Conservation (phyloP, 2,113 vertebrate species). For the Bettongia penicillata region DNA sequence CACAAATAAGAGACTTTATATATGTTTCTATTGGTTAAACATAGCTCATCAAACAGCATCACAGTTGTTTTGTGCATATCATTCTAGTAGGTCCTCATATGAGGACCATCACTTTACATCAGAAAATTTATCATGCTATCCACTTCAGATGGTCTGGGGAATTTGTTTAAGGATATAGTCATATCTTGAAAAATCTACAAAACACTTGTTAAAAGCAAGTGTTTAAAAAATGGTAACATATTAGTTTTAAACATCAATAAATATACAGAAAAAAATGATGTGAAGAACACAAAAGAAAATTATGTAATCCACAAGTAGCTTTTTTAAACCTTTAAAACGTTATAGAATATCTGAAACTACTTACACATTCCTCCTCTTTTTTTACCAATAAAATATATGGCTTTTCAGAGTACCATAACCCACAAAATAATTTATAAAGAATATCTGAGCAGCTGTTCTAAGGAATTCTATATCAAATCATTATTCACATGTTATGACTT, state of each 20-base stretch:
- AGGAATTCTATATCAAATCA: slow-evolving; percentile 62
- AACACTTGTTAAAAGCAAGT: neutral
- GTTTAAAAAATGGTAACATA: neutral
- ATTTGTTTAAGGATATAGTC: neutral
- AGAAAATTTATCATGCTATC: neutral
- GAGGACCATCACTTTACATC: neutral
- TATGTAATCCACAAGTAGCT: slow-evolving; percentile 17
- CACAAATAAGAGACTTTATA: neutral
- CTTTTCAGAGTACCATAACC: slow-evolving; percentile 62
- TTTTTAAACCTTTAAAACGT: slow-evolving; percentile 9
- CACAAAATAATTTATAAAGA: slow-evolving; percentile 51
- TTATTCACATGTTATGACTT: slow-evolving; percentile 69
- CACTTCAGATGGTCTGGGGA: neutral
- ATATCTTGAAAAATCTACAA: neutral
- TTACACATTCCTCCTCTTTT: slow-evolving; percentile 47
- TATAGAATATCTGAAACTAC: slow-evolving; percentile 45
- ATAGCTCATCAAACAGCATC: neutral
- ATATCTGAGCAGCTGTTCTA: slow-evolving; percentile 59
- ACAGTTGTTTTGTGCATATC: neutral
- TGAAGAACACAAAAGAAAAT: slow-evolving; percentile 14
- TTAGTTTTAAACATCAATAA: neutral
- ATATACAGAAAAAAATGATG: slow-evolving; percentile 53
- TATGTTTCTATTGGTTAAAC: neutral
- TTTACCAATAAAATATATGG: slow-evolving; percentile 63
- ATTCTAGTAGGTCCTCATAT: neutral